Evolutionary conservation across 2,888 invertebrate species (phyloP), one percentile per base, ranked within the genome.

Genomic region (Serrognathus titanus): DNA sequence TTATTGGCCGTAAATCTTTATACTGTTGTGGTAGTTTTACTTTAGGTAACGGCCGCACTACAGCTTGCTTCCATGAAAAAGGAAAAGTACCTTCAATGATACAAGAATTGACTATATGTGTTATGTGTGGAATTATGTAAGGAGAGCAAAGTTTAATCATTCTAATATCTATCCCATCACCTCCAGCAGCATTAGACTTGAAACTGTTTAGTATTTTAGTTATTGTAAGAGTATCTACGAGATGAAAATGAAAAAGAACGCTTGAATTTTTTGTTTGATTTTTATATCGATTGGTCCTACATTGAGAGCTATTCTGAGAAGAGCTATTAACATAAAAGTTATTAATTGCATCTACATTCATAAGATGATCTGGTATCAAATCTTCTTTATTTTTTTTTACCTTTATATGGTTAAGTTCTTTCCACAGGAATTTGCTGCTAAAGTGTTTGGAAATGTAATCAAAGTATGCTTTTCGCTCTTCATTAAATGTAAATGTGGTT

Each of bases 41-140:
- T n/a, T 51, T 51, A 36, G 36, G 51, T 12, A 51, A 39, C 3
- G 51, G 40, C 31, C 37, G n/a, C 10, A 50, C 50, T 20, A 38
- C 38, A 7, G 40, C 16, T 31, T 20, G 36, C 40, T 51, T 51
- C 20, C 51, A 39, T 4, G 40, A 24, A 11, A 37, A n/a, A 20
- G 12, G 13, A 16, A 16, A 16, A 16, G 16, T 16, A 49, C 43
- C 9, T 13, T 16, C 16, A 8, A 43, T 9, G 13, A 13, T 20
- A 43, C 9, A 43, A 13, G 20, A 49, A n/a, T 49, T 31, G 7
- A 35, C 16, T n/a, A 49, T 36, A n/a, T 49, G 49, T 11, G 36
- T 36, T 9, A 49, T 7, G 36, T 12, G 16, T 24, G 49, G 49
- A 10, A 36, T 31, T 9, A 49, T 11, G n/a, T 11, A 11, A 6